Conservation (phyloP, 92 coral and sea anemone genomes). For the Ricordea florida region DNA sequence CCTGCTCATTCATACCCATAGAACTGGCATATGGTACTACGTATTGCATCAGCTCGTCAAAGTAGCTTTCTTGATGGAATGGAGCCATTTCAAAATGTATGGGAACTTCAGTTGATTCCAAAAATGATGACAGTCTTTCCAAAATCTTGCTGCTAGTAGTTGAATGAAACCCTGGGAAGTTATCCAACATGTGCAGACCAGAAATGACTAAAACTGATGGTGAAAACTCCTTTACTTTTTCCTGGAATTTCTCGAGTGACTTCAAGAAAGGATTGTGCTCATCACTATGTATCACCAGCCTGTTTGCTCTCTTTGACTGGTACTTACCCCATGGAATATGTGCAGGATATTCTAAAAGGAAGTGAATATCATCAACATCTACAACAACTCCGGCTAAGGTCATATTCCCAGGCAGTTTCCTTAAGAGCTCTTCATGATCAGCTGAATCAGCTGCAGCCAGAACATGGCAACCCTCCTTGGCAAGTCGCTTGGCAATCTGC, state of each 20-base stretch:
- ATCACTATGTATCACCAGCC: slow-evolving; percentile 86
- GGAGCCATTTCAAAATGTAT: slow-evolving; percentile 97
- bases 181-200: slow-evolving; percentile 93
- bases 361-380: slow-evolving; percentile 74
- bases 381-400: slow-evolving; percentile 62
- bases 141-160: slow-evolving; percentile 65
- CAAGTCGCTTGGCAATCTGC: slow-evolving; percentile 74
- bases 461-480: slow-evolving; percentile 65
- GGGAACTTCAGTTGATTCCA: slow-evolving; percentile 54
- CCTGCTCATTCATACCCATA: slow-evolving; percentile 96
- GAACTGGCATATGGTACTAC: slow-evolving; percentile 85
- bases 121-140: slow-evolving; percentile 60
- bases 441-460: slow-evolving; percentile 74
- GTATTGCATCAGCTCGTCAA: slow-evolving; percentile 73
- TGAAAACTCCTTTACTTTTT: slow-evolving; percentile 41
- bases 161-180: slow-evolving; percentile 67
- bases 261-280: slow-evolving; percentile 80
- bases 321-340: slow-evolving; percentile 77
- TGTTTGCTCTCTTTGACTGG: slow-evolving; percentile 80
- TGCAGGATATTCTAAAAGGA: slow-evolving; percentile 78
- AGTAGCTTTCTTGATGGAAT: slow-evolving; percentile 79
- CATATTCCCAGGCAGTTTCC: slow-evolving; percentile 57
- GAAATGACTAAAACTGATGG: slow-evolving; percentile 75
- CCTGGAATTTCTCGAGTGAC: slow-evolving; percentile 56
- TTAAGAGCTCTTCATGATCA: slow-evolving; percentile 28